phyloP scores from a whole-genome alignment of 2,113 vertebrate species.

The Morone saxatilis region DNA sequence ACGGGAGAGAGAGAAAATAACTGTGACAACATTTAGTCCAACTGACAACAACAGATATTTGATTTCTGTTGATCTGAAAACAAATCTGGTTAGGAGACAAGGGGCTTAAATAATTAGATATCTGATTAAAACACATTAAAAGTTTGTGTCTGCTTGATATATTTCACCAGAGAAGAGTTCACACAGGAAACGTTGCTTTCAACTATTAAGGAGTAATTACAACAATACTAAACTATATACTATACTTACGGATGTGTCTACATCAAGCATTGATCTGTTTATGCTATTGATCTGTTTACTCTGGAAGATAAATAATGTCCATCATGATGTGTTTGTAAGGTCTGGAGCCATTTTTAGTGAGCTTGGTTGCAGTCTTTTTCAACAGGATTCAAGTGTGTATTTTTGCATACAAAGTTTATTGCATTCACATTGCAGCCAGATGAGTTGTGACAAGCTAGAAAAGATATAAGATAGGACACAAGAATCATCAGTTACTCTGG shows the following conservation, averaged over 20 bases:
- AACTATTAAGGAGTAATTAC: slow-evolving; percentile 38
- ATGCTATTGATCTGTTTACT: slow-evolving; percentile 61
- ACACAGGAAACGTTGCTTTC: slow-evolving; percentile 12
- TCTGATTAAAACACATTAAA: slow-evolving; percentile 12
- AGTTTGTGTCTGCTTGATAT: slow-evolving; percentile 18
- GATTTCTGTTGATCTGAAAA: slow-evolving; percentile 24
- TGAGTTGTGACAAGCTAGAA: neutral
- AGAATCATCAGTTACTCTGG: neutral
- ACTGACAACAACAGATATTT: slow-evolving; percentile 33
- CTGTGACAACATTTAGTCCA: slow-evolving; percentile 20
- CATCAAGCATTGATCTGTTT: slow-evolving; percentile 63
- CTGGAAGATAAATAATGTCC: slow-evolving; percentile 41
- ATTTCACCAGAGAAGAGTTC: neutral
- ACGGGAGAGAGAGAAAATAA: slow-evolving; percentile 34
- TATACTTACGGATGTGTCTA: slow-evolving; percentile 14
- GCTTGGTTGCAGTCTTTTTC: neutral
- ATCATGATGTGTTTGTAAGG: slow-evolving; percentile 35
- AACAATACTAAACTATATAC: slow-evolving; percentile 7
- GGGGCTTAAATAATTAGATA: neutral
- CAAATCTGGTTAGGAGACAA: neutral
- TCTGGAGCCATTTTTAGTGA: slow-evolving; percentile 18
- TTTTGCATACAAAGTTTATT: neutral
- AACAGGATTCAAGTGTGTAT: slow-evolving; percentile 8
- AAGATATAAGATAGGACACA: neutral
- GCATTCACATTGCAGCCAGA: neutral